These are phyloP conservation scores for Daphoenositta chrysoptera DNA, from an alignment of 2,113 vertebrate species.

Conservation along the genomic window DNA sequence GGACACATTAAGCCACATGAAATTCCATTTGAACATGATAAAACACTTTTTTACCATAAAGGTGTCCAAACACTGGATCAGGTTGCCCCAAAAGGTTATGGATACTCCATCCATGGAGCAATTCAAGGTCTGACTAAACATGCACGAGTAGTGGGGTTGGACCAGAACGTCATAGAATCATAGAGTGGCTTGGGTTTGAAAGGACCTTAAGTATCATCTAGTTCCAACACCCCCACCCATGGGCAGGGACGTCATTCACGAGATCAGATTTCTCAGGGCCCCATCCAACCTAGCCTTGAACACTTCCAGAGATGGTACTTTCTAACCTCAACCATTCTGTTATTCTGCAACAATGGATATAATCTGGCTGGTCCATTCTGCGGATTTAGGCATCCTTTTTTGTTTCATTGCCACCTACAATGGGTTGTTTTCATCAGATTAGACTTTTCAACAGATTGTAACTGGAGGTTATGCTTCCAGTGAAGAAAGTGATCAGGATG, in stretches of 20 bases:
- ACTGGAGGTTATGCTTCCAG: background rate
- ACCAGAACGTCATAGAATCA: background rate
- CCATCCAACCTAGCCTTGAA: background rate
- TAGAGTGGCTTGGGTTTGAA: background rate
- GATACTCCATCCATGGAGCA: background rate
- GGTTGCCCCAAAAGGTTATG: background rate
- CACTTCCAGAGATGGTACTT: background rate
- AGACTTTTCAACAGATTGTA: background rate
- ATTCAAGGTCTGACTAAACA: background rate
- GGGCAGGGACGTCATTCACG: accelerated
- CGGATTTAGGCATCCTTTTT: background rate
- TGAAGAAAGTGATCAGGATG: background rate
- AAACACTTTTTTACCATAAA: background rate
- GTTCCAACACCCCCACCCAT: background rate
- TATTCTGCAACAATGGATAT: background rate
- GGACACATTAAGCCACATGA: background rate
- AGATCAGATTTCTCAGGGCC: background rate
- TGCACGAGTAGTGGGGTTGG: background rate
- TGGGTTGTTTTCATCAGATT: background rate
- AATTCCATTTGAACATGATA: background rate
- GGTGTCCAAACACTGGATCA: background rate
- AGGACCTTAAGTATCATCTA: background rate
- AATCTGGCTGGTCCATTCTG: accelerated
- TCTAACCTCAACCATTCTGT: background rate
- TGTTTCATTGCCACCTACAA: background rate